Evolutionary conservation across 2,888 invertebrate species (phyloP).

Genomic region (Cloeon dipterum): DNA sequence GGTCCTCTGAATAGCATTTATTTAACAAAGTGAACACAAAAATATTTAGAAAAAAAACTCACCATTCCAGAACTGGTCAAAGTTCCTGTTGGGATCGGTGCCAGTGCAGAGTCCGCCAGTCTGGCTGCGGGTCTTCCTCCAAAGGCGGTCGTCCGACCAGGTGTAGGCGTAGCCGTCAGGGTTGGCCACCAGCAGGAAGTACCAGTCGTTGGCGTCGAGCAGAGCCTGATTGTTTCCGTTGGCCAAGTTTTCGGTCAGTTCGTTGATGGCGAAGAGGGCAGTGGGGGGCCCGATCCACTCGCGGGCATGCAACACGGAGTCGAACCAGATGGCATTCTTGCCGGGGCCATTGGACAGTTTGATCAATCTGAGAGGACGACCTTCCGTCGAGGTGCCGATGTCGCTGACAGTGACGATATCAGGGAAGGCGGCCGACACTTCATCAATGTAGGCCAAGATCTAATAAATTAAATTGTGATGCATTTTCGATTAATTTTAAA

Average conservation of each 20-base stretch:
- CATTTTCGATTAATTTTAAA: no score
- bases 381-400: constrained; percentile 49
- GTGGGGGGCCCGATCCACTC: background rate
- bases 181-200: background rate
- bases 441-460: constrained; percentile 41
- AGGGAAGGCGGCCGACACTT: constrained; percentile 36
- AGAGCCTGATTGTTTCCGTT: constrained; percentile 5
- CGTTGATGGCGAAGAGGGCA: background rate
- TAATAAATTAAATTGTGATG: no score
- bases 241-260: background rate
- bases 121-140: constrained; percentile 17
- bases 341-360: constrained; percentile 28
- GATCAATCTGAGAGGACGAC: constrained; percentile 40
- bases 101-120: constrained; percentile 13
- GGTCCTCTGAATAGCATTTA: no score
- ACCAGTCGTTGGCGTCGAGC: background rate
- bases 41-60: constrained; percentile 18
- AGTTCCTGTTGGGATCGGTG: constrained; percentile 21
- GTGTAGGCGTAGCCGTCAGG: background rate
- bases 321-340: background rate
- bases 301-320: background rate
- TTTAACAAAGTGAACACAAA: background rate
- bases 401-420: constrained; percentile 39
- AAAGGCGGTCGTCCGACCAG: constrained; percentile 12
- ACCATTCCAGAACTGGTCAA: constrained; percentile 12